Base-by-base conservation (phyloP, 2,797 vertebrate genomes). In the Melanotaenia boesemani region DNA sequence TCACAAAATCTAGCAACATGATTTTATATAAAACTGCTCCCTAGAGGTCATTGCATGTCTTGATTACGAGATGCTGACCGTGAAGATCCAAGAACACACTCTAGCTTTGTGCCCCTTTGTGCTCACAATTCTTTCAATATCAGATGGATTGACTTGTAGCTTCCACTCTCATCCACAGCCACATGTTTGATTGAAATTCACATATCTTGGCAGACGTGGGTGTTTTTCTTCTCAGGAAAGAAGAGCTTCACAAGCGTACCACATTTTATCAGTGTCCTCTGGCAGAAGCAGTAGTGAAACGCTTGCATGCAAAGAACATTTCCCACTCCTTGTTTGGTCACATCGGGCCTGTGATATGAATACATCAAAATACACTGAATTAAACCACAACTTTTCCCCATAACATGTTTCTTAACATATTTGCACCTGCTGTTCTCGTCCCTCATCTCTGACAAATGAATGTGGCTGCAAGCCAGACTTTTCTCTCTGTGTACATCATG, bases 301-400 rank as follows among this genome's bases (percentile, higher is more conserved):
- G 36, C 70, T 82, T 2, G 52, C 63, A 60, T 86, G 81, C 72
- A 58, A 80, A 80, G 70, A 80, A 46, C 66, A 70, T 79, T 79
- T 85, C 82, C 62, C 80, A 15, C 76, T 89, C 84, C 89, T 92
- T 93, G 86, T 93, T 91, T 92, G 90, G 88, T 88, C 84, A 87
- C 66, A 32, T 62, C 76, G 64, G 72, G 70, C 34, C 80, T 80
- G 67, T 67, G 63, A 67, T 73, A 67, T 28, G 73, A 85, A 81
- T 71, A n/a, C 63, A 74, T 83, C 55, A 81, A 82, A 74, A 83
- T 61, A 52, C 69, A 41, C 77, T 32, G 32, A 73, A 84, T 81
- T 57, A 86, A 89, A 89, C 55, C 76, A 67, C 63, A 70, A 61
- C 82, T 83, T 89, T 83, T 83, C 62, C 55, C 64, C n/a, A 41